Evolutionary conservation across 2,113 vertebrate species (phyloP), one percentile per base, ranked within the genome.

Genomic region (Solenodon paradoxus): DNA sequence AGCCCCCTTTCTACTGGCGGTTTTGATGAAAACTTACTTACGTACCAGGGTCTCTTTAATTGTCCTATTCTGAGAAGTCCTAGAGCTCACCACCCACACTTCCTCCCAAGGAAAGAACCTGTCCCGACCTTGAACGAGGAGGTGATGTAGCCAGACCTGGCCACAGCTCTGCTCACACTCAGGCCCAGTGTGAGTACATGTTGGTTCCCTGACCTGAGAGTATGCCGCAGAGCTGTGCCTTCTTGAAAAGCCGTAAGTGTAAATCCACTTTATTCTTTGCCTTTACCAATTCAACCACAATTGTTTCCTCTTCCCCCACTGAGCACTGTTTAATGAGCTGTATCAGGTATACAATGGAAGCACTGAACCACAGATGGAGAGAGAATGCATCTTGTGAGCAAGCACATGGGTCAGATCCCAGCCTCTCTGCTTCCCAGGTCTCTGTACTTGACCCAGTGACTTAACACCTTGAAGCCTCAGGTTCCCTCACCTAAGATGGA

Each of bases 41-140:
- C 59, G 64, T 95, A 88, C 96, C 97, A 85, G 81, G 97, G 94
- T 95, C 95, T 97, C 89, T 97, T 98, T 96, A 96, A 96, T 92
- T 91, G 40, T 78, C 88, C 97, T 96, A 93, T 93, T 93, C 96
- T 95, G 97, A 95, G 96, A 98, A 97, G 92, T 97, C 95, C 97
- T 95, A 59, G 22, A 72, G 55, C 92, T 94, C 66, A 81, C 92
- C 96, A 92, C 49, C 78, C 85, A 12, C 79, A 93, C 66, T 92
- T 98, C 90, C 96, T 96, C 91, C 88, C 80, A 40, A 90, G 49
- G 1, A 45, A 92, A 38, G 75, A 81, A 83, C 94, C 90, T 5
- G 22, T 19, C 66, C 45, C 7, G 42, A 78, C 47, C 49, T 42
- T 30, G 32, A 83, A 24, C 32, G 69, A 77, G n/a, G 69, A 69